Percentiles rank a stretch among this genome's conserved stretches.
Evolutionary conservation across 2,888 invertebrate genomes (phyloP).

Genomic region (Chymomyza procnemis): DNA sequence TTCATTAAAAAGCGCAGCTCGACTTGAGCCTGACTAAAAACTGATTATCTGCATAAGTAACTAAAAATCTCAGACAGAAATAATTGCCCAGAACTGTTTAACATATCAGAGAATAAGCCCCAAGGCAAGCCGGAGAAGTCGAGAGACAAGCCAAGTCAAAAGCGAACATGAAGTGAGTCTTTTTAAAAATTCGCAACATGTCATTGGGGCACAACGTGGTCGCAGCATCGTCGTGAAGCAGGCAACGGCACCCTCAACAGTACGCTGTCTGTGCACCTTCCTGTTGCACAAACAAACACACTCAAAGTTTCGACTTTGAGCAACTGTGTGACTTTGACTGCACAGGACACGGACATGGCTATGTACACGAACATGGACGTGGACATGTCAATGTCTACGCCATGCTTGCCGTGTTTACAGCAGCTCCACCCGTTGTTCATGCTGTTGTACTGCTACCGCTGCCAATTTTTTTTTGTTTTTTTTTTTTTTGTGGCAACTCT

Average conservation of each 20-base stretch:
- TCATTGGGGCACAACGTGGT: constrained; percentile 55
- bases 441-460: constrained; percentile 13
- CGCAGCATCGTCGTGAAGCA: constrained; percentile 51
- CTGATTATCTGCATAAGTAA: constrained; percentile 71
- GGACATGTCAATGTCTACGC: constrained; percentile 69
- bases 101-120: constrained; percentile 50
- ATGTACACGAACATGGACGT: constrained; percentile 42
- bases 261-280: constrained; percentile 35
- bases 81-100: constrained; percentile 75
- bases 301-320: not conserved
- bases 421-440: constrained; percentile 23
- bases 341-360: constrained; percentile 63
- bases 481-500: constrained; percentile 38
- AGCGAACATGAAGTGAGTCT: constrained; percentile 53
- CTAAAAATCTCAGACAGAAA: constrained; percentile 54
- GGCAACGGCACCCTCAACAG: constrained; percentile 56
- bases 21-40: constrained; percentile 60
- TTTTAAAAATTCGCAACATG: constrained; percentile 74
- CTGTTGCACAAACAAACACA: constrained; percentile 11
- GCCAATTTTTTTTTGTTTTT: no score
- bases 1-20: constrained; percentile 62
- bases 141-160: constrained; percentile 3
- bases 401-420: constrained; percentile 8
- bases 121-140: not conserved
- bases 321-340: constrained; percentile 59